Conservation (phyloP, 2,113 vertebrate genomes). For the Castor canadensis region DNA sequence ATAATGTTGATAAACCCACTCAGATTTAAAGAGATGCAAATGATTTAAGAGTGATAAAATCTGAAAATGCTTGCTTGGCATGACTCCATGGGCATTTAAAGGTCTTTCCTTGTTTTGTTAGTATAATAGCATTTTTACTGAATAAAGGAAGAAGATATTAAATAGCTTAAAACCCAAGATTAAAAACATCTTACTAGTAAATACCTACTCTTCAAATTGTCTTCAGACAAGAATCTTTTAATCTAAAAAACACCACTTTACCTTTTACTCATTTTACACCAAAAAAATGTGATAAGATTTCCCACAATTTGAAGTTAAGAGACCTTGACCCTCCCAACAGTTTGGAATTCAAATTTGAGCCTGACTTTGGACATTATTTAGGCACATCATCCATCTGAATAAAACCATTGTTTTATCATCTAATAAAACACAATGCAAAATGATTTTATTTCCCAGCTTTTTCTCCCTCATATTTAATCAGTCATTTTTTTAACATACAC, state of each 20-base stretch:
- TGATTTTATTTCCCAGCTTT: conserved; percentile 58
- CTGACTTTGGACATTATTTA: conserved; percentile 49
- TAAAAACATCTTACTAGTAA: background rate
- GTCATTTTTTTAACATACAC: background rate
- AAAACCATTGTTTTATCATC: background rate
- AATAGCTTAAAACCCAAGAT: conserved; percentile 40
- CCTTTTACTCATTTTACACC: conserved; percentile 80
- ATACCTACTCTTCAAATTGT: conserved; percentile 64
- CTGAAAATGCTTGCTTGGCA: background rate
- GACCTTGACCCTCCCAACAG: conserved; percentile 58
- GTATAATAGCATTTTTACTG: background rate
- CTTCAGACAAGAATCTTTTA: conserved; percentile 74
- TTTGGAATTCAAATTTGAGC: conserved; percentile 70
- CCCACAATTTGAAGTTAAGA: conserved; percentile 74
- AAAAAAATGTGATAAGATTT: conserved; percentile 75
- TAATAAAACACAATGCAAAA: conserved; percentile 11
- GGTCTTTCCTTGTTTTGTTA: background rate
- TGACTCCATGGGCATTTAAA: background rate
- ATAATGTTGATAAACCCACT: background rate
- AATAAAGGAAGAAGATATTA: background rate
- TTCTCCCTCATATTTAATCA: background rate
- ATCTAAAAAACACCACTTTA: conserved; percentile 57
- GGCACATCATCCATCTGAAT: background rate
- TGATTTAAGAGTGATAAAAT: background rate
- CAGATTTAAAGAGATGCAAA: conserved; percentile 10